Evolutionary conservation across 2,113 vertebrate species (phyloP).

Genomic region (Cariama cristata): DNA sequence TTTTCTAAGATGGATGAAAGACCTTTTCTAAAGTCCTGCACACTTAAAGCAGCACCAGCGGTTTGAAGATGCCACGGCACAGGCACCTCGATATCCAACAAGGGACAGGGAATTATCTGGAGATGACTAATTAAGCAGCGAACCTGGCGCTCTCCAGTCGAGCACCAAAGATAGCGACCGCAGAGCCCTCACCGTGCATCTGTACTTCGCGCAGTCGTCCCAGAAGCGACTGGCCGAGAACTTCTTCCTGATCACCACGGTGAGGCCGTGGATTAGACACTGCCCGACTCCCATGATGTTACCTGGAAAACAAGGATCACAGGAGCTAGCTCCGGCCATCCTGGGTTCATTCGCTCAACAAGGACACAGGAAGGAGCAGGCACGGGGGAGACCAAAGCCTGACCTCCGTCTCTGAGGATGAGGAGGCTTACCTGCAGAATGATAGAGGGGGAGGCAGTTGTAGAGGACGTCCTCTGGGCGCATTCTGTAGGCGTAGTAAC

Average conservation of each 20-base stretch:
- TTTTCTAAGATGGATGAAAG: fast-evolving
- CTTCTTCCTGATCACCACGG: constrained; percentile 87
- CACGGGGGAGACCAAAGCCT: fast-evolving
- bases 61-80: fast-evolving
- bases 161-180: not conserved
- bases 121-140: fast-evolving
- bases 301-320: constrained; percentile 67
- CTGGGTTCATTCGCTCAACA: fast-evolving
- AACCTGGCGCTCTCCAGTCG: no score
- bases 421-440: constrained; percentile 82
- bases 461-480: constrained; percentile 80
- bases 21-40: not conserved
- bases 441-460: constrained; percentile 89
- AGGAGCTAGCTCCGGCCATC: no score
- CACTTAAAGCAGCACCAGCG: fast-evolving
- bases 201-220: constrained; percentile 88
- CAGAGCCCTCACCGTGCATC: constrained; percentile 84
- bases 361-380: not conserved
- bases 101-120: fast-evolving
- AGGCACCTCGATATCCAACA: fast-evolving
- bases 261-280: constrained; percentile 88
- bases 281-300: constrained; percentile 91
- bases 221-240: constrained; percentile 92
- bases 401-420: not conserved
- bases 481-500: constrained; percentile 85